Conservation (phyloP, 2,113 vertebrate species). For the Xiphias gladius region DNA sequence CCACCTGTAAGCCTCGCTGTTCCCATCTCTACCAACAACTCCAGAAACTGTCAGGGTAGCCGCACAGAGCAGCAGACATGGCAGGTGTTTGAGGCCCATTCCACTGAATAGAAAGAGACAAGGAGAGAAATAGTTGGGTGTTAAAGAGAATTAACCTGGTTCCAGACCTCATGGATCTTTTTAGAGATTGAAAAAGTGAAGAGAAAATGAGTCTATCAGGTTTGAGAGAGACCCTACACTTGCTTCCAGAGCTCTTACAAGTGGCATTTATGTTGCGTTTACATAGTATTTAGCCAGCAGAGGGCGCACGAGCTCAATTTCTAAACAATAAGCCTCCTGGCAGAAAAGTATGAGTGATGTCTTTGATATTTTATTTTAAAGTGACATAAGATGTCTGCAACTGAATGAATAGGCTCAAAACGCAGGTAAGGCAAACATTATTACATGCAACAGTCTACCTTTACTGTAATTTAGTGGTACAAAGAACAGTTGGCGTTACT, state of each 20-base stretch:
- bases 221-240: neutral
- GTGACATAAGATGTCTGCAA: neutral
- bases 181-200: neutral
- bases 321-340: neutral
- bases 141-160: neutral
- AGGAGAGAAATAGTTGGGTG: no score
- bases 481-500: neutral
- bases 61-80: constrained; percentile 82
- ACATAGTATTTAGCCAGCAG: constrained; percentile 53
- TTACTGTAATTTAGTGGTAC: neutral
- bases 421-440: neutral
- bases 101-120: constrained; percentile 60
- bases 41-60: constrained; percentile 57
- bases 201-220: neutral
- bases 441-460: neutral
- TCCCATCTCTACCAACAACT: constrained; percentile 66
- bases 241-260: no score
- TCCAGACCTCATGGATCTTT: neutral
- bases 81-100: constrained; percentile 81
- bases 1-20: constrained; percentile 83
- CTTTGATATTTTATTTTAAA: constrained; percentile 4
- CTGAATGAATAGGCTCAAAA: neutral
- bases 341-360: neutral
- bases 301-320: constrained; percentile 41
- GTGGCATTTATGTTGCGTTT: neutral